Percentiles rank a stretch among this genome's conserved stretches.
These are phyloP conservation scores for Pempheris klunzingeri DNA, from an alignment of 2,797 vertebrate species.

Conservation along the genomic window DNA sequence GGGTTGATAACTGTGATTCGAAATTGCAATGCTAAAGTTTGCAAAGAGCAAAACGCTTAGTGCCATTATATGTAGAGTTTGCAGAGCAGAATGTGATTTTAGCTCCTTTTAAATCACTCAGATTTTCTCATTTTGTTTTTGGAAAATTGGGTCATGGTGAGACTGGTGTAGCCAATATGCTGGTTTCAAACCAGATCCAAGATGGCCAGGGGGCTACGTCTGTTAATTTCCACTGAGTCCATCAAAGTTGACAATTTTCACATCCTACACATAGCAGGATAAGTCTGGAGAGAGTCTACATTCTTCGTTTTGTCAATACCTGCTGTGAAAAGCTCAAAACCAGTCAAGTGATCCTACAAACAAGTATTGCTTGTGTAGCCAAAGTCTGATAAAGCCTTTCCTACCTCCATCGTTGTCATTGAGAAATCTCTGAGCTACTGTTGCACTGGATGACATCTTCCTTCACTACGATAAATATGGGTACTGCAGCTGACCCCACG, in stretches of 20 bases:
- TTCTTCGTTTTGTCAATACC: neutral
- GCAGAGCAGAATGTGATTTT: neutral
- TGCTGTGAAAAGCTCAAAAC: neutral
- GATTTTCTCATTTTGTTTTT: neutral
- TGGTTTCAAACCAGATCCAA: neutral
- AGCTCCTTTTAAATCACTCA: neutral
- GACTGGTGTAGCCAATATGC: neutral
- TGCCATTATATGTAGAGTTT: too few relatives aligned
- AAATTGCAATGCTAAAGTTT: neutral
- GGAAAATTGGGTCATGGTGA: neutral
- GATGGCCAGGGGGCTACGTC: neutral
- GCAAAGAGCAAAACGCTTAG: neutral
- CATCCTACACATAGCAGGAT: neutral
- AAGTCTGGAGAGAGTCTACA: neutral
- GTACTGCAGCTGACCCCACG: too few relatives aligned
- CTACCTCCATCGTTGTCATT: too few relatives aligned
- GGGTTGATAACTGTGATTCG: slow-evolving; percentile 13
- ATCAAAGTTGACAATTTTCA: neutral
- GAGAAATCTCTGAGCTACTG: too few relatives aligned
- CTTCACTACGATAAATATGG: too few relatives aligned
- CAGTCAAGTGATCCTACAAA: neutral
- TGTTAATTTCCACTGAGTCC: neutral
- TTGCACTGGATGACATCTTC: too few relatives aligned
- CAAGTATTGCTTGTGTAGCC: too few relatives aligned
- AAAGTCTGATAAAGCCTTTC: too few relatives aligned